Base-by-base conservation (phyloP, 1,140 invertebrate species). In the Linepithema humile region DNA sequence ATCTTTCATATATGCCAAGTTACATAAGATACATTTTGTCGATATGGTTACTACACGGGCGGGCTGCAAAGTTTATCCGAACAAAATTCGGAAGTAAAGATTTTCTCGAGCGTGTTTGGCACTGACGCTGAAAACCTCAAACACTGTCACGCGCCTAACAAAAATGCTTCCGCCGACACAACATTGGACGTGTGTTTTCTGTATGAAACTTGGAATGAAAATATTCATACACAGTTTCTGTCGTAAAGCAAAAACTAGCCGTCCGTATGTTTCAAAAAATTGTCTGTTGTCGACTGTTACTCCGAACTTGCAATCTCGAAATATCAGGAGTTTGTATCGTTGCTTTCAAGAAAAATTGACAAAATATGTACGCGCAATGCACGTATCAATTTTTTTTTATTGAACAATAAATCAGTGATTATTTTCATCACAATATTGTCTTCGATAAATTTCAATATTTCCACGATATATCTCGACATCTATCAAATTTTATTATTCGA, bases 161-260 rank as follows among this genome's bases (percentile, higher is more conserved):
- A 72, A 86, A 83, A 74, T 87, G 83, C 23, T n/a, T 35, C 7
- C 40, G 38, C 53, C 55, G 83, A 59, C 43, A 23, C 55, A 40
- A 35, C 84, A n/a, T 45, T 50, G 50, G n/a, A 50, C 53, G 38
- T 2, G 38, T 43, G 69, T 53, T 50, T 29, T 55, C 38, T 59
- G 2, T 6, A 59, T 10, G 32, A 23, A 57, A 32, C 32, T 12
- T 48, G 0, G 20, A 55, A 50, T 32, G 45, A 40, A 57, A 48
- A 82, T 35, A 15, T 38, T 32, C 1, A 10, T 26, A 23, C n/a
- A 48, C 29, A 59, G 45, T 67, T 59, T 60, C 48, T 29, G 7
- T 32, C 0, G 26, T 12, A 20, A 43, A 48, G 2, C 10, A 65
- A 53, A 5, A 65, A 40, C 50, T 3, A 77, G 32, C 45, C 12